Base-by-base conservation (phyloP, 2,888 invertebrate species). In the Athalia circularis region DNA sequence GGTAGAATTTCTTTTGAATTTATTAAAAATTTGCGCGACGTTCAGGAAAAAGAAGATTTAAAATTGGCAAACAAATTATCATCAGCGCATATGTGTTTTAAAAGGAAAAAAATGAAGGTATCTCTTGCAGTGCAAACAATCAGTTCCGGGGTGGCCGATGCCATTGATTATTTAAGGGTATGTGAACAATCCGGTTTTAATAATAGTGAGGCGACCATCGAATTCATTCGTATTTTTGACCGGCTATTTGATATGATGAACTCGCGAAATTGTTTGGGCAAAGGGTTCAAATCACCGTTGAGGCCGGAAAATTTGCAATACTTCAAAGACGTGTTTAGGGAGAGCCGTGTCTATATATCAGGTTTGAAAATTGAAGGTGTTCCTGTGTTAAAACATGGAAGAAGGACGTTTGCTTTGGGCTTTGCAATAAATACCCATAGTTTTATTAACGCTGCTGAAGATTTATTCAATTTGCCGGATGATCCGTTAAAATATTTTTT, bases 381-480 rank as follows among this genome's bases (percentile, higher is more conserved):
- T 7, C 70, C 80, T 9, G 75, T 78, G 29, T 62, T 81, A 47
- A 7, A 67, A 11, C 79, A 80, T 77, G 9, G 8, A 11, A 77
- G 82, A 78, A 81, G 79, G 62, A 82, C 82, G 5, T 82, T 82
- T 82, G 79, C 74, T 29, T 43, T 80, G 9, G 83, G 83, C 9
- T 83, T 82, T 62, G 61, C 79, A 52, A 67, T 78, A 29, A 79
- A 80, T 62, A 79, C 77, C 65, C 8, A 80, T 47, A 82, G 82
- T 57, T 77, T 59, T 15, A 77, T 76, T 43, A 78, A 79, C 64
- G 78, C 80, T 52, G 79, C 79, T 45, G 9, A 54, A 9, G 77
- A 82, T 59, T 48, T 81, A 64, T 76, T 81, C 29, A n/a, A 72
- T 50, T 62, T 72, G 45, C 45, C 67, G 79, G 62, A 65, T 0